These are phyloP conservation scores for Ptilodon capucinus DNA, from an alignment of 2,888 invertebrate species.

Conservation along the genomic window DNA sequence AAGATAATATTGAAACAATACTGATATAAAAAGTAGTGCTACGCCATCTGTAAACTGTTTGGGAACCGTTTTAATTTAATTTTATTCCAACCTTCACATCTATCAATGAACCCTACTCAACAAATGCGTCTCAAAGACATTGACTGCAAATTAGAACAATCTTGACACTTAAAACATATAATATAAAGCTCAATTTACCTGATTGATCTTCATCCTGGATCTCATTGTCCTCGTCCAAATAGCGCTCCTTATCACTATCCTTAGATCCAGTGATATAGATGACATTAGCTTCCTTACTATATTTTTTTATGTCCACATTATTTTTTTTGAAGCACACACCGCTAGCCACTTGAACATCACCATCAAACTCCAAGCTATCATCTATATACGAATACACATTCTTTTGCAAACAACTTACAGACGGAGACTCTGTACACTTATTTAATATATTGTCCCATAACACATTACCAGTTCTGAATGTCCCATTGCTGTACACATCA, in stretches of 20 bases:
- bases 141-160: too few relatives aligned
- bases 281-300: constrained; percentile 78
- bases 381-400: constrained; percentile 89
- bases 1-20: too few relatives aligned
- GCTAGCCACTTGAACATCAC: constrained; percentile 86
- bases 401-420: constrained; percentile 89
- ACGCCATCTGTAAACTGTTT: too few relatives aligned
- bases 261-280: constrained; percentile 69
- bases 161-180: too few relatives aligned
- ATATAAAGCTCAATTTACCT: constrained; percentile 58
- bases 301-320: constrained; percentile 82
- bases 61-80: too few relatives aligned
- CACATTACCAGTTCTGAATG: constrained; percentile 83
- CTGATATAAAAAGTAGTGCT: too few relatives aligned
- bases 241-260: constrained; percentile 42
- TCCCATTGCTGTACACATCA: constrained; percentile 71
- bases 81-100: too few relatives aligned
- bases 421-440: constrained; percentile 86
- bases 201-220: constrained; percentile 64
- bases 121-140: too few relatives aligned
- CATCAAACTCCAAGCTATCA: constrained; percentile 83
- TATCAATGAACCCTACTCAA: too few relatives aligned
- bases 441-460: constrained; percentile 89
- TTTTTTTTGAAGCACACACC: constrained; percentile 86
- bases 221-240: constrained; percentile 66